Evolutionary conservation across 2,113 vertebrate species (phyloP), one percentile per base, ranked within the genome.

Genomic region (Raphicerus campestris): DNA sequence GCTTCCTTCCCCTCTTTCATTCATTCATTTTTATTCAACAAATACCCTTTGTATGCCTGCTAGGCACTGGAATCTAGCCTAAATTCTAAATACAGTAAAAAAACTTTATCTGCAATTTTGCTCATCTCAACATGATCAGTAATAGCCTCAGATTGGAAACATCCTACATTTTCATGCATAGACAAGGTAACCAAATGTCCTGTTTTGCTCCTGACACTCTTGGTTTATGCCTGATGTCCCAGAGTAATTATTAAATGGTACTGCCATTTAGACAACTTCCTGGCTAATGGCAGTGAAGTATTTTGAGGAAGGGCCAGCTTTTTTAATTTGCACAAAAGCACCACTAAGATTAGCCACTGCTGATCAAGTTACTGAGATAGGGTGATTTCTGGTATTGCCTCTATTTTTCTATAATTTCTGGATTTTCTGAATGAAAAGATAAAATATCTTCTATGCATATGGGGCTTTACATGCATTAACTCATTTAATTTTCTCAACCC

Each of bases 11-110:
- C 2, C 10, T 16, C 19, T 73, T 91, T 96, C 51, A 83, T 91
- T 93, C 81, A 87, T 91, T 73, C n/a, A 88, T 88, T 92, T 92
- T 94, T 89, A 83, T 77, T 95, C 70, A 96, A 66, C 70, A 95
- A 75, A 88, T 85, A 95, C 28, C 42, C 39, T 97, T 42, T 89
- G 70, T 89, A 73, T 89, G 83, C 28, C 39, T 66, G 22, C 26
- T 78, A 73, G 39, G 13, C 56, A 30, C 55, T 89, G 53, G 77
- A 95, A 91, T 66, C n/a, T 63, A 93, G 70, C 70, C 70, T 84
- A 95, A 95, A 87, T 95, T 94, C 61, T 91, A 90, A 96, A 85
- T 32, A 84, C 3, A 60, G 80, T 58, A 75, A 94, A 94, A 94
- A 88, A 89, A 51, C 47, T 55, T 93, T 39, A 82, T 56, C 28